A percentile compares a stretch with the other conserved stretches of the same genome.
Conservation (phyloP, 92 coral and sea anemone genomes). For the Blastomussa wellsi region DNA sequence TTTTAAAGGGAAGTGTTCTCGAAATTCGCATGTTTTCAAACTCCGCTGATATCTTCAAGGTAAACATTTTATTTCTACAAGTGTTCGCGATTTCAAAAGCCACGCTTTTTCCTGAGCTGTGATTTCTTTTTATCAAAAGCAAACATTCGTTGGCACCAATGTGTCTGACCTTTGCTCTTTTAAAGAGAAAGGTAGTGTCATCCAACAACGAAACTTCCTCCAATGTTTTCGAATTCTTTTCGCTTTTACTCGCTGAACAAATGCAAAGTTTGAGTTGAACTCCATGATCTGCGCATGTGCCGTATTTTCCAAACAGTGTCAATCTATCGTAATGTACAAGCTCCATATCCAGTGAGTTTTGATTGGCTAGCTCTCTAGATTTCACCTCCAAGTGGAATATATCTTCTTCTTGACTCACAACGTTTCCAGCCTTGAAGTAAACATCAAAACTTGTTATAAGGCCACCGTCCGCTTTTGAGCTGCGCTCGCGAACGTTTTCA, state of each 20-base stretch:
- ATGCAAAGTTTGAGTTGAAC: slow-evolving; percentile 72
- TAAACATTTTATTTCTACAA: slow-evolving; percentile 39
- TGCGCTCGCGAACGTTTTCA: slow-evolving; percentile 78
- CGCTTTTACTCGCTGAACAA: slow-evolving; percentile 45
- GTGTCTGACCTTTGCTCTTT: neutral
- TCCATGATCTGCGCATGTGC: slow-evolving; percentile 76
- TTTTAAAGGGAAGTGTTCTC: slow-evolving; percentile 53
- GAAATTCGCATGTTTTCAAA: slow-evolving; percentile 62
- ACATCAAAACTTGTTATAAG: slow-evolving; percentile 67
- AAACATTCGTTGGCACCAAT: slow-evolving; percentile 59
- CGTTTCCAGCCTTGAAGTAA: slow-evolving; percentile 51
- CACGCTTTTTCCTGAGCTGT: slow-evolving; percentile 47
- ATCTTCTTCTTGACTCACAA: slow-evolving; percentile 57
- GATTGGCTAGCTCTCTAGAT: slow-evolving; percentile 48
- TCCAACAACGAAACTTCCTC: slow-evolving; percentile 13
- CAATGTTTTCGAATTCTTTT: neutral
- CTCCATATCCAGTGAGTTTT: slow-evolving; percentile 63
- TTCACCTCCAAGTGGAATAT: slow-evolving; percentile 64
- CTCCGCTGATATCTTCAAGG: slow-evolving; percentile 26
- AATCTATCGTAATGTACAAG: slow-evolving; percentile 75
- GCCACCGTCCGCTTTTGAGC: slow-evolving; percentile 55
- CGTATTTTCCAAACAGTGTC: slow-evolving; percentile 69
- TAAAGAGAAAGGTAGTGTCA: slow-evolving; percentile 18
- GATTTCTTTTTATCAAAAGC: slow-evolving; percentile 51
- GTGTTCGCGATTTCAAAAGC: slow-evolving; percentile 72